Percentiles rank a stretch among this genome's conserved stretches.
These are phyloP conservation scores for Alcedo quadribrachys DNA, from an alignment of 2,797 vertebrate genomes.

Conservation along the genomic window DNA sequence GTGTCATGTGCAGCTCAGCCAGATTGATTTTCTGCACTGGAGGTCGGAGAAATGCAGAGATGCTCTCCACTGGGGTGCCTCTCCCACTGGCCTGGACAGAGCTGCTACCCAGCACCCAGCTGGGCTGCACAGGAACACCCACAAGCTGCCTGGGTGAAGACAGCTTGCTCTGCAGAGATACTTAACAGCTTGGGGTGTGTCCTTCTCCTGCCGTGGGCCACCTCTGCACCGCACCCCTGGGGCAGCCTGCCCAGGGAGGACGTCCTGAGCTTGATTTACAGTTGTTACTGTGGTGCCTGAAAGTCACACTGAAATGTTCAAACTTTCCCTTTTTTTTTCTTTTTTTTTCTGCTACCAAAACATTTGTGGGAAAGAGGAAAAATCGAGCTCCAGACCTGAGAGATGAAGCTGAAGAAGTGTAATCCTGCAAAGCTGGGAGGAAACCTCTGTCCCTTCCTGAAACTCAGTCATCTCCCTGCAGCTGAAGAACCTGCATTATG, in stretches of 20 bases:
- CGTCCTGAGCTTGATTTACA: slow-evolving; percentile 46
- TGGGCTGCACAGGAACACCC: not conserved
- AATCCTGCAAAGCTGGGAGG: slow-evolving; percentile 52
- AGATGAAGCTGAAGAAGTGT: slow-evolving; percentile 44
- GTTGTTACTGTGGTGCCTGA: slow-evolving; percentile 66
- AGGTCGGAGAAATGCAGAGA: not conserved
- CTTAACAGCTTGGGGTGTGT: not conserved
- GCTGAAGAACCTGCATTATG: not conserved
- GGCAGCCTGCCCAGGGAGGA: slow-evolving; percentile 16
- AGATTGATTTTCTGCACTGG: not conserved
- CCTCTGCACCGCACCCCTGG: not conserved
- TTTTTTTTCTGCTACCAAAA: slow-evolving; percentile 72
- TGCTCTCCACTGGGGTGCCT: not conserved
- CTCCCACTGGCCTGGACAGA: not conserved
- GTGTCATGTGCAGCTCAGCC: not conserved
- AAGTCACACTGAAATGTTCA: slow-evolving; percentile 72
- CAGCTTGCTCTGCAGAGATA: not conserved
- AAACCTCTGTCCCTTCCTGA: not conserved
- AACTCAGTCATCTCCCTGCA: not conserved
- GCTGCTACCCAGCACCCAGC: not conserved
- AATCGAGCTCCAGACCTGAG: slow-evolving; percentile 66
- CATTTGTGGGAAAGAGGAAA: slow-evolving; percentile 68
- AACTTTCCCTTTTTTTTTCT: slow-evolving; percentile 46
- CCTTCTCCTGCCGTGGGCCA: not conserved
- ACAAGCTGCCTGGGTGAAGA: not conserved